Evolutionary conservation across 2,113 vertebrate species (phyloP).

Genomic region (Gymnogyps californianus): DNA sequence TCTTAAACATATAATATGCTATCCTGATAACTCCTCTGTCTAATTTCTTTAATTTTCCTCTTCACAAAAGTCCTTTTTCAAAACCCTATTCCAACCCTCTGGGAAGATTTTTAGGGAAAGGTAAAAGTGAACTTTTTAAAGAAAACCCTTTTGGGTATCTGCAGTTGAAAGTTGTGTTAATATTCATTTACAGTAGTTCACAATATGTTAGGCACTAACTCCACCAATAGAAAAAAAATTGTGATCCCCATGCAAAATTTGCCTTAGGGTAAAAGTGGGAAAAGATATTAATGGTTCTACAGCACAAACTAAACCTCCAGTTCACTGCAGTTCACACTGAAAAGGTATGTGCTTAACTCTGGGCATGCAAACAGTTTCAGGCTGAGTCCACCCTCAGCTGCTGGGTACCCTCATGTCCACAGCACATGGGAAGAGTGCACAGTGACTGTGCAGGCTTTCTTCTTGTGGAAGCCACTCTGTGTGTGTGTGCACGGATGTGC

Average conservation of each 20-base stretch:
- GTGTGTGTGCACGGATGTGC: accelerated
- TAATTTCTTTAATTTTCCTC: not conserved
- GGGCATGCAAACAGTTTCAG: not conserved
- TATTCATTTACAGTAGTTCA: not conserved
- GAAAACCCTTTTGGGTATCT: not conserved
- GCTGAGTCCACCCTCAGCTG: not conserved
- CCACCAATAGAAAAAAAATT: not conserved
- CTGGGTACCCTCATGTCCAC: not conserved
- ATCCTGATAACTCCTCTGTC: not conserved
- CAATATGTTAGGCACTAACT: not conserved
- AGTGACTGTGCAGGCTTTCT: not conserved
- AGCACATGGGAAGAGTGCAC: accelerated
- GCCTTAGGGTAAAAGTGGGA: not conserved
- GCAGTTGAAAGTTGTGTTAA: not conserved
- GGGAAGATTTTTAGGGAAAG: not conserved
- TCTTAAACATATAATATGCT: not conserved
- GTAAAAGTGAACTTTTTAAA: not conserved
- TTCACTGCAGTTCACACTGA: not conserved
- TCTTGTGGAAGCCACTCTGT: not conserved
- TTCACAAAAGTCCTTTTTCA: not conserved
- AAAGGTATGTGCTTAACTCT: not conserved
- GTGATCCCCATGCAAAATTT: not conserved
- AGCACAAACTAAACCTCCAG: not conserved
- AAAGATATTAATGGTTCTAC: not conserved
- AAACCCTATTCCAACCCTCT: not conserved